A percentile compares a stretch with the other conserved stretches of the same genome.
These are phyloP conservation scores for Sinhomidia bicolor DNA, from an alignment of 2,888 invertebrate genomes.

Conservation along the genomic window DNA sequence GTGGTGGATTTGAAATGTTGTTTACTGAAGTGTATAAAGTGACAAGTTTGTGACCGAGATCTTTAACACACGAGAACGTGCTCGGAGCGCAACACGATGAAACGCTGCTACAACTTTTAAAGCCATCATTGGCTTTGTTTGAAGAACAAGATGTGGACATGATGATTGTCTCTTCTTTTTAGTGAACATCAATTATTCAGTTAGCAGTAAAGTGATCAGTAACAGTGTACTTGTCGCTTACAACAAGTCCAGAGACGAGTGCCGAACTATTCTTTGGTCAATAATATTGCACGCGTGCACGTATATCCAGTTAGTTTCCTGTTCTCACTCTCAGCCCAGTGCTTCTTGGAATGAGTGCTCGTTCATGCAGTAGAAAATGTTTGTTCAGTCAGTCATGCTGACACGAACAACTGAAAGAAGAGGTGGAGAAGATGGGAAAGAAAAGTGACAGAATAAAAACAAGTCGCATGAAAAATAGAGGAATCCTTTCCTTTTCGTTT, in stretches of 20 bases:
- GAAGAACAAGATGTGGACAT: not conserved
- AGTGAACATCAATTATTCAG: not conserved
- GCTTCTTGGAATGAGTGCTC: too few relatives aligned
- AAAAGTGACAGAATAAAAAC: too few relatives aligned
- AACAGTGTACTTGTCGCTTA: not conserved
- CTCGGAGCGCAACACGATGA: not conserved
- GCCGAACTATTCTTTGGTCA: too few relatives aligned
- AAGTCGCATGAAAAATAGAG: too few relatives aligned
- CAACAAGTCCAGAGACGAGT: too few relatives aligned
- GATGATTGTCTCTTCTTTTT: not conserved
- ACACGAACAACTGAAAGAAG: too few relatives aligned
- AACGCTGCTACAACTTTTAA: not conserved
- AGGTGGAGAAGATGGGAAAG: too few relatives aligned
- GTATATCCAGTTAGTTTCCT: too few relatives aligned
- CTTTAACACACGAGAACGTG: slow-evolving; percentile 23
- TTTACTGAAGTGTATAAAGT: slow-evolving; percentile 3
- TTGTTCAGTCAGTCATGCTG: too few relatives aligned
- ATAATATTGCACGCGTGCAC: not conserved
- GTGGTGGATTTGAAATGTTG: not conserved
- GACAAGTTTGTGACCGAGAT: slow-evolving; percentile 27
- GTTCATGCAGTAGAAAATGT: too few relatives aligned
- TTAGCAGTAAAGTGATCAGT: not conserved
- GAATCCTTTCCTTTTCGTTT: too few relatives aligned
- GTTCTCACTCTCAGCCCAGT: too few relatives aligned
- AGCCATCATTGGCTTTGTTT: not conserved